Percentiles rank a stretch among this genome's conserved stretches.
Conservation (phyloP, 2,797 vertebrate species). For the Leuciscus waleckii region DNA sequence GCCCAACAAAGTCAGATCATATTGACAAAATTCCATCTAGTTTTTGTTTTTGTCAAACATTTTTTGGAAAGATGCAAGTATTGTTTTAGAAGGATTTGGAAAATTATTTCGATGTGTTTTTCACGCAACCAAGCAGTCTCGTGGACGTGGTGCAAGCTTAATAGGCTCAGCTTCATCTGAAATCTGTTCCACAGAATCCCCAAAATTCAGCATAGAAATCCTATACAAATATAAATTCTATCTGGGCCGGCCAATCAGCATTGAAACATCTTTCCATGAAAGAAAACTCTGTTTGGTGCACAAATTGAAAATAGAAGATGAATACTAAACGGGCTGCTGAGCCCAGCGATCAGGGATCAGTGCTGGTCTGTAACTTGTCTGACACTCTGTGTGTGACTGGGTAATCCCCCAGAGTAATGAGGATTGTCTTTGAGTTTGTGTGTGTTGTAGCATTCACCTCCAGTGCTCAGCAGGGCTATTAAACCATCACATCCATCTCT, state of each 20-base stretch:
- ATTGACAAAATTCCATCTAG: not conserved
- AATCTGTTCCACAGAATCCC: conserved; percentile 1
- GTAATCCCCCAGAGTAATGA: conserved; percentile 59
- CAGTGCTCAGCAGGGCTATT: conserved; percentile 52
- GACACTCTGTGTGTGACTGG: conserved; percentile 56
- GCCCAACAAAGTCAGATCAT: not conserved
- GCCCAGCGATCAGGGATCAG: conserved; percentile 50
- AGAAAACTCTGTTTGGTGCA: not conserved
- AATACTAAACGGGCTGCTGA: conserved; percentile 42
- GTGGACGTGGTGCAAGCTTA: not conserved
- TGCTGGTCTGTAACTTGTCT: conserved; percentile 44
- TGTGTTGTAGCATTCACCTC: conserved; percentile 46
- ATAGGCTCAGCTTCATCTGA: not conserved
- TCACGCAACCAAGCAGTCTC: not conserved
- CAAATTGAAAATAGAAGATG: conserved; percentile 40
- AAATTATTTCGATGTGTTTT: not conserved
- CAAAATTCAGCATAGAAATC: not conserved
- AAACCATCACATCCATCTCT: conserved; percentile 53
- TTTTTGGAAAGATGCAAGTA: not conserved
- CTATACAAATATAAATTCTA: not conserved
- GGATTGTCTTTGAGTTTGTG: conserved; percentile 26
- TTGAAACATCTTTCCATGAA: conserved; percentile 28
- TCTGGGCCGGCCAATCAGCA: not conserved
- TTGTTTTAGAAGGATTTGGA: not conserved
- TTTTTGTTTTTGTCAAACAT: not conserved